Evolutionary conservation across 2,888 invertebrate species (phyloP), one percentile per base, ranked within the genome.

Genomic region (Coleophora deauratella): DNA sequence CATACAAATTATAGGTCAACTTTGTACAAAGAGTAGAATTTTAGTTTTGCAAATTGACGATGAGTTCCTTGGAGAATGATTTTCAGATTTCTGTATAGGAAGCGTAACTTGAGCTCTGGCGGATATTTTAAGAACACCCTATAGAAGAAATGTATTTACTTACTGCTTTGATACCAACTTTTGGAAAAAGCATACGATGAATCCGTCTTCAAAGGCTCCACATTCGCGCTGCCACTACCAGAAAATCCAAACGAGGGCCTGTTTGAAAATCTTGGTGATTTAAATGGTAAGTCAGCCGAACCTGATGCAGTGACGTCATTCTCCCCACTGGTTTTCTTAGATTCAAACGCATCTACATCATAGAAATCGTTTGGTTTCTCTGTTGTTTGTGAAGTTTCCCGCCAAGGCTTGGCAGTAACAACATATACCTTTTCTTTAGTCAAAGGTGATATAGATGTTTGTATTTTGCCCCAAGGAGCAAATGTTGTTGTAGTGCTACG

Each of bases 401-500:
- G 72, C 78, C 86, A 86, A 12, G 92, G 88, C 59, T 91, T 90
- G 0, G 95, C 93, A 3, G 95, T 95, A 0, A 95, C 94, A 1
- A 95, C 92, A 54, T 94, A 94, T 0, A 94, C 89, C 63, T 92
- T 92, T 74, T 95, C 94, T 58, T 91, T 91, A 3, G 92, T 93
- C 43, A 90, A 73, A n/a, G 93, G 90, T 9, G 93, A 91, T 62
- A 93, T 90, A 12, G 92, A 90, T 1, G 92, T 89, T 61, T 90
- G 88, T 48, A 91, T 86, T 57, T 88, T 82, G 33, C 90, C 89
- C 93, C 93, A 94, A 1, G 85, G 81, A 1, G 86, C 80, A 27
- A 76, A 72, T 38, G 84, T 85, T 8, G 81, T 82, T 1, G 74
- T 80, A 2, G 66, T 65, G 12, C 61, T 76, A 44, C 74, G 62